Base-by-base conservation (phyloP, 1,140 invertebrate species). In the Ostrea denselamellosa region DNA sequence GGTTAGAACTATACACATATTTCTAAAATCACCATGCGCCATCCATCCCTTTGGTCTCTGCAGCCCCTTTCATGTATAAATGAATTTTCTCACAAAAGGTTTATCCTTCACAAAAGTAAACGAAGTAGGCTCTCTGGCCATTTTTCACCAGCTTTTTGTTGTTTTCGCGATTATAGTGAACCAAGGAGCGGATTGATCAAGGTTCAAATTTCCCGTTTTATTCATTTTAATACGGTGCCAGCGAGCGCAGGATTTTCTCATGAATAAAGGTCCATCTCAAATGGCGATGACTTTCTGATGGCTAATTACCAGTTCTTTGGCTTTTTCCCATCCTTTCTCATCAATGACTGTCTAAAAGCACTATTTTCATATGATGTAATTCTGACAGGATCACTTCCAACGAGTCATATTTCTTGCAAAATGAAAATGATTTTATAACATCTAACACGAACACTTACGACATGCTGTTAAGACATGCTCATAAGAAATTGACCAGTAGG, bases 361-460 rank as follows among this genome's bases (percentile, higher is more conserved):
- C 56, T 62, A 17, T n/a, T 12, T 62, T 62, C 34, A 62, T 2
- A 17, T 62, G 17, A 62, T 19, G 56, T 14, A 62, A 62, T 62
- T 62, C 56, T 62, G 56, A 62, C 56, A 62, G 56, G 17, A 19
- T 62, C 17, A 14, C n/a, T 62, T 62, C 19, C 14, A 62, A 62
- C 14, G n/a, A 62, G 56, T 62, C 56, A 62, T 62, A 62, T 62
- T 62, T 62, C 56, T 62, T 62, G 56, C 56, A 62, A 62, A 62
- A 19, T n/a, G 56, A 62, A 62, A 62, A 62, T 19, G 14, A 17
- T 62, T 62, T 62, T 19, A 62, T n/a, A 7, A 62, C 56, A 62
- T 62, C 56, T 62, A 62, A 62, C 56, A 19, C 14, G 56, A 62
- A n/a, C 17, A 62, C 56, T 19, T 17, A 19, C 7, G 0, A 14